These are phyloP conservation scores for Luperina nickerlii DNA, from an alignment of 2,888 invertebrate genomes.

Conservation along the genomic window DNA sequence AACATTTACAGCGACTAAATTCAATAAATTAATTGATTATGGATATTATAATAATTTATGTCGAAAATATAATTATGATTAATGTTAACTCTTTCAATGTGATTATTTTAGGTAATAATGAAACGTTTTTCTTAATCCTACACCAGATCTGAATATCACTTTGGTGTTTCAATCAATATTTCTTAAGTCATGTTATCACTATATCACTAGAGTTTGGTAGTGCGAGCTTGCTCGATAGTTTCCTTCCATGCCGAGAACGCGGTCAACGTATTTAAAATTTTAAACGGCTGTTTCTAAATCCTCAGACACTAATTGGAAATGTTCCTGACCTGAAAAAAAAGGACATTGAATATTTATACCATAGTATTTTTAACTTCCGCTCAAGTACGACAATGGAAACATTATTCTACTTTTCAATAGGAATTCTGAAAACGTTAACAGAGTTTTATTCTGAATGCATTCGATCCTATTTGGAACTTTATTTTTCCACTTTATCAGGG, in stretches of 20 bases:
- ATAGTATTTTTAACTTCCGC: not conserved
- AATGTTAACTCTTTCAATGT: slow-evolving; percentile 53
- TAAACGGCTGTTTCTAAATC: slow-evolving; percentile 88
- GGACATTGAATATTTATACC: slow-evolving; percentile 42
- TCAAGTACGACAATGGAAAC: not conserved
- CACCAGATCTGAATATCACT: slow-evolving; percentile 83
- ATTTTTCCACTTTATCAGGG: not conserved
- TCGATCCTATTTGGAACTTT: not conserved
- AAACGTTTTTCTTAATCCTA: slow-evolving; percentile 66
- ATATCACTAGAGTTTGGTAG: slow-evolving; percentile 63
- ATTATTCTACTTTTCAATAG: not conserved
- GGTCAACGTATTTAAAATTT: slow-evolving; percentile 33
- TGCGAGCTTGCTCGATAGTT: slow-evolving; percentile 26
- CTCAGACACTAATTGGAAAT: slow-evolving; percentile 89
- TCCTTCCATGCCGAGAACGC: slow-evolving; percentile 12
- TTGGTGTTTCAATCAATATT: slow-evolving; percentile 75
- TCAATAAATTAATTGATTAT: slow-evolving; percentile 54
- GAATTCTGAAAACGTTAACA: not conserved
- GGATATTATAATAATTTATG: slow-evolving; percentile 50
- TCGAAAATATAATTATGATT: slow-evolving; percentile 61
- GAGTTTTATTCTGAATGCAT: not conserved
- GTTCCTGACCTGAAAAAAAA: slow-evolving; percentile 89
- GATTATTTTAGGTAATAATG: slow-evolving; percentile 62
- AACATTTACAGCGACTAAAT: slow-evolving; percentile 62
- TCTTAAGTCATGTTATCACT: slow-evolving; percentile 60